These are phyloP conservation scores for Schizaphis graminum DNA, from an alignment of 2,888 invertebrate genomes.

Conservation along the genomic window DNA sequence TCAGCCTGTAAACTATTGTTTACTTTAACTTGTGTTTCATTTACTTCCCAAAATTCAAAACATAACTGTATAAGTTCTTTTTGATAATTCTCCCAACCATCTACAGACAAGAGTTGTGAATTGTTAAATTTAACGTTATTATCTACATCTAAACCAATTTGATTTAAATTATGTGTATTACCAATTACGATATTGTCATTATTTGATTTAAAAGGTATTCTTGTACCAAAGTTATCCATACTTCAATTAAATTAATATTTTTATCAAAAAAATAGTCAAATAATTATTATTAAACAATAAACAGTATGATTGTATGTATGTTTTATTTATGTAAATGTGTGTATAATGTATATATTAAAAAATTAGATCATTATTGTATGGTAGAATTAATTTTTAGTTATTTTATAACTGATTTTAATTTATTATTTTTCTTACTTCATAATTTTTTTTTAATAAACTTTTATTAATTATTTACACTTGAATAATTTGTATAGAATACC, in stretches of 20 bases:
- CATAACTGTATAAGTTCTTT: conserved; percentile 49
- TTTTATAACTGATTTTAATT: neutral
- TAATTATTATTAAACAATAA: neutral
- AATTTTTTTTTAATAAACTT: no score
- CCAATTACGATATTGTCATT: neutral
- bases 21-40: conserved; percentile 28
- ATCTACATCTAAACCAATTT: neutral
- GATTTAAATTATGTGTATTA: neutral
- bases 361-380: neutral
- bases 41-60: conserved; percentile 59
- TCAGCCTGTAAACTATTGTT: neutral
- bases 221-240: conserved; percentile 21
- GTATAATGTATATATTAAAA: neutral
- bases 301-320: neutral
- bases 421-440: neutral
- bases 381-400: neutral
- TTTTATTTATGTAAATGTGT: neutral
- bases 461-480: neutral
- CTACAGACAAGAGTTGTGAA: conserved; percentile 23
- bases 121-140: neutral
- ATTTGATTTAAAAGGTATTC: neutral
- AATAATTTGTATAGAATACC: conserved; percentile 5
- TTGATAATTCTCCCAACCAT: conserved; percentile 51
- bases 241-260: neutral
- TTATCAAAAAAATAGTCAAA: neutral